These are phyloP conservation scores for Ophion ellenae DNA, from an alignment of 2,888 invertebrate species.

Conservation along the genomic window DNA sequence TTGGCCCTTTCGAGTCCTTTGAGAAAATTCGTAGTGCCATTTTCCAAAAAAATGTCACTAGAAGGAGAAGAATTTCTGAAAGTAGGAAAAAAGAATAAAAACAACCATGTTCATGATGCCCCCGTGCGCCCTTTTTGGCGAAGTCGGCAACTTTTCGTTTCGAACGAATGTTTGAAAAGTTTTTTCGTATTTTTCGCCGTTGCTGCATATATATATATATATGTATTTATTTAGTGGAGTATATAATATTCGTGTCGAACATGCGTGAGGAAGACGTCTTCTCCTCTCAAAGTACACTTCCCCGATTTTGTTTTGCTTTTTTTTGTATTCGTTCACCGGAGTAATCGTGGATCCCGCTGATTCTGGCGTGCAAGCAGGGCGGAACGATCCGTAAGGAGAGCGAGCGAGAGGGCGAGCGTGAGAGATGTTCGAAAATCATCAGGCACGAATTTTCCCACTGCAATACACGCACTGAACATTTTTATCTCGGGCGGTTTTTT, in stretches of 20 bases:
- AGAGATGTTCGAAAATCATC: constrained; percentile 34
- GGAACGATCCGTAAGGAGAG: neutral
- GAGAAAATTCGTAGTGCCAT: too few relatives aligned
- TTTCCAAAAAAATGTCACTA: too few relatives aligned
- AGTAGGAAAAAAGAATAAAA: too few relatives aligned
- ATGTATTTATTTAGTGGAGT: neutral
- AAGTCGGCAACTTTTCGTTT: too few relatives aligned
- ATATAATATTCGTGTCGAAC: constrained; percentile 40
- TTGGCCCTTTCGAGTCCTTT: too few relatives aligned
- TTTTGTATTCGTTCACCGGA: constrained; percentile 8
- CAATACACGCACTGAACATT: constrained; percentile 25
- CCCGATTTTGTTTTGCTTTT: constrained; percentile 7
- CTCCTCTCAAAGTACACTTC: constrained; percentile 29
- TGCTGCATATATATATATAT: neutral
- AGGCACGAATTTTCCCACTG: constrained; percentile 42
- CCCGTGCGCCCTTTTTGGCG: too few relatives aligned
- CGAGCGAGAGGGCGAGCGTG: neutral
- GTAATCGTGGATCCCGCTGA: constrained; percentile 42
- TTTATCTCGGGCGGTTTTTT: constrained; percentile 23
- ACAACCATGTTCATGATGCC: too few relatives aligned
- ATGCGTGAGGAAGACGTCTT: constrained; percentile 57
- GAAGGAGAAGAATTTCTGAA: too few relatives aligned
- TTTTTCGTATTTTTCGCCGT: too few relatives aligned
- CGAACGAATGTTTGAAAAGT: too few relatives aligned
- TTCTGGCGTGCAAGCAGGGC: constrained; percentile 39